These are phyloP conservation scores for Camponotus fellah DNA, from an alignment of 2,888 invertebrate species.

Conservation along the genomic window DNA sequence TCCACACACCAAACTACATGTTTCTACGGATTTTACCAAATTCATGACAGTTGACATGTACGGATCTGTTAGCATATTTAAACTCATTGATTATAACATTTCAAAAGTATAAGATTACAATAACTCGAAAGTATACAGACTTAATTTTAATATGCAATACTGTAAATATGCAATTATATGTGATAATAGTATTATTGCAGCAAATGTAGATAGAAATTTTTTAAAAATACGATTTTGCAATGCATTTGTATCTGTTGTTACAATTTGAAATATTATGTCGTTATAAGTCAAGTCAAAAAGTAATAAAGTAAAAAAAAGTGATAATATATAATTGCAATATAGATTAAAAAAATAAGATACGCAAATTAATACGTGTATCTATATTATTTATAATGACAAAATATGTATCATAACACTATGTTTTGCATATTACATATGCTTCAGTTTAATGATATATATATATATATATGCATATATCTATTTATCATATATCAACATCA, in stretches of 20 bases:
- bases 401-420: neutral
- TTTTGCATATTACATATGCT: slow-evolving; percentile 55
- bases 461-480: slow-evolving; percentile 12
- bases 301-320: neutral
- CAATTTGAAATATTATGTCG: neutral
- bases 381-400: slow-evolving; percentile 4
- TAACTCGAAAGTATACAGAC: neutral
- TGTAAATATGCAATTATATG: slow-evolving; percentile 42
- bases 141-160: slow-evolving; percentile 23
- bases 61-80: slow-evolving; percentile 80
- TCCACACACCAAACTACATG: slow-evolving; percentile 79
- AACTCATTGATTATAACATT: slow-evolving; percentile 67
- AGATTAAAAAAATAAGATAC: slow-evolving; percentile 8
- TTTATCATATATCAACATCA: neutral
- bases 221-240: neutral
- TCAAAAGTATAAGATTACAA: no score
- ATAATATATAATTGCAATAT: slow-evolving; percentile 9
- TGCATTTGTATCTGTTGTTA: neutral
- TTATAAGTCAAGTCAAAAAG: slow-evolving; percentile 8
- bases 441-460: slow-evolving; percentile 49
- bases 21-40: slow-evolving; percentile 82
- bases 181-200: neutral
- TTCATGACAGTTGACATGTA: slow-evolving; percentile 83
- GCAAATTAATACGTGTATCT: neutral
- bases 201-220: neutral